Conservation (phyloP, 2,113 vertebrate species). For the Oncorhynchus masou region DNA sequence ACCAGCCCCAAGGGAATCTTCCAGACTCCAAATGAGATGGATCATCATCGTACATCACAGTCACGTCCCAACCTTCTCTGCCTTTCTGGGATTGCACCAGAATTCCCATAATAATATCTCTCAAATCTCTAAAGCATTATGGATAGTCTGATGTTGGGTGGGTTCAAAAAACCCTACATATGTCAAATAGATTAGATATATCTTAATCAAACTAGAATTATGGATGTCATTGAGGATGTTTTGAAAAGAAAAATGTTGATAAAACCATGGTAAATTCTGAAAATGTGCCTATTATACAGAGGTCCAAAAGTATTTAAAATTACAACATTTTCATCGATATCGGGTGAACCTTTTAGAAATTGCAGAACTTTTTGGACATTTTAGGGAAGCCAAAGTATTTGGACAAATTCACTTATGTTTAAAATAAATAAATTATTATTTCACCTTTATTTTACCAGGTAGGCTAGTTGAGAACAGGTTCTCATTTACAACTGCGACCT, state of each 20-base stretch:
- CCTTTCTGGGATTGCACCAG: conserved; percentile 5
- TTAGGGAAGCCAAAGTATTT: no score
- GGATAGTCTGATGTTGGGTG: background rate
- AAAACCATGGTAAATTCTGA: conserved; percentile 41
- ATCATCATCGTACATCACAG: conserved; percentile 17
- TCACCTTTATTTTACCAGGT: no score
- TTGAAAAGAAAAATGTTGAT: conserved; percentile 17
- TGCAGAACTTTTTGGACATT: no score
- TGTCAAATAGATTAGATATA: background rate
- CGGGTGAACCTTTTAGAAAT: no score
- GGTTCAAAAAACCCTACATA: conserved; percentile 5
- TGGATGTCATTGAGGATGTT: no score
- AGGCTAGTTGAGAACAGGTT: no score
- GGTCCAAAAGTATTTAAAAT: no score
- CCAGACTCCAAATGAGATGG: background rate
- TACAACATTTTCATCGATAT: no score
- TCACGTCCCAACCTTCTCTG: conserved; percentile 8
- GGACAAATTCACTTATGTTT: no score
- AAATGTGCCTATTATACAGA: background rate
- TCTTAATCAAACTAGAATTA: no score
- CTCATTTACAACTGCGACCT: no score
- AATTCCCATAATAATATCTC: background rate
- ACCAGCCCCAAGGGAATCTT: background rate
- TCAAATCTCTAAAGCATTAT: conserved; percentile 22
- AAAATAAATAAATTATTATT: no score